Conservation (phyloP, 2,797 vertebrate genomes). For the Danio jaintianensis region DNA sequence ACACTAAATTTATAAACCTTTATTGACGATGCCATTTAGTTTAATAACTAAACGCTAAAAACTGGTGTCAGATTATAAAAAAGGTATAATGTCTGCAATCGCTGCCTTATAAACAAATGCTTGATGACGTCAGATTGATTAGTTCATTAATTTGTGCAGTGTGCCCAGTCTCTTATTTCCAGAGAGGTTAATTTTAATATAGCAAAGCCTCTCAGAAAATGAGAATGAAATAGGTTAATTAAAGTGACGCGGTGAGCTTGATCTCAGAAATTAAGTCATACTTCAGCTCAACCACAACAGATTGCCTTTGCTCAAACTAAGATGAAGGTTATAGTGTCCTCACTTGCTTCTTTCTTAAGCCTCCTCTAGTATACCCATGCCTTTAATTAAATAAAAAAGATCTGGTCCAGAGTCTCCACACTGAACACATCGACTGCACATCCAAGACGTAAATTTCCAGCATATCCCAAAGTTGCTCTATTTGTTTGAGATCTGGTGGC, state of each 20-base stretch:
- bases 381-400: background rate
- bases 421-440: too few species aligned
- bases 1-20: background rate
- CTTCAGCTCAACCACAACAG: constrained; percentile 68
- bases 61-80: background rate
- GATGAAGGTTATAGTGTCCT: constrained; percentile 44
- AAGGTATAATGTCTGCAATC: background rate
- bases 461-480: too few species aligned
- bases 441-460: too few species aligned
- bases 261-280: constrained; percentile 68
- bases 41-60: background rate
- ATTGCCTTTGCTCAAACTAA: constrained; percentile 65
- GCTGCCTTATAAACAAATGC: constrained; percentile 1
- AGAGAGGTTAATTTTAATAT: constrained; percentile 36
- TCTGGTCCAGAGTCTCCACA: background rate
- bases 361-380: background rate
- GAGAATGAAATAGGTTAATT: constrained; percentile 67
- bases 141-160: constrained; percentile 27
- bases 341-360: background rate
- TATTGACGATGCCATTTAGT: background rate
- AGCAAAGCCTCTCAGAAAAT: constrained; percentile 44
- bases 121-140: constrained; percentile 3
- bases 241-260: constrained; percentile 64
- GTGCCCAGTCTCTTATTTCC: constrained; percentile 22
- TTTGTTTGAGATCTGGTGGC: too few species aligned